These are phyloP conservation scores for Enteromius unitaeniatus DNA, from an alignment of 2,797 vertebrate species.

Conservation along the genomic window DNA sequence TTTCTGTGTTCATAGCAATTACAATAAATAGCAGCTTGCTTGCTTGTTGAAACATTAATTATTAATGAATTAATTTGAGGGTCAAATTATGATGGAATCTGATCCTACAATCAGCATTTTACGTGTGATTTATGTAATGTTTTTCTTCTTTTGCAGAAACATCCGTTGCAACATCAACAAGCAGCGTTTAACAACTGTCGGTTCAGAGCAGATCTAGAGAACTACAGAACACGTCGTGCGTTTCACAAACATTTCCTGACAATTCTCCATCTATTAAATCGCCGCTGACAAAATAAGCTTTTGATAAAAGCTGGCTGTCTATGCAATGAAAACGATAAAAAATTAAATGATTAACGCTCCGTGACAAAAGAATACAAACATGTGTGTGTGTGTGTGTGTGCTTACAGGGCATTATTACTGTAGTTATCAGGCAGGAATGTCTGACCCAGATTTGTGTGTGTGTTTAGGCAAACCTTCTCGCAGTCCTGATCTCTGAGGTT, in stretches of 20 bases:
- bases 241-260: background rate
- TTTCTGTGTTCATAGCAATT: background rate
- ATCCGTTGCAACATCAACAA: background rate
- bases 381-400: background rate
- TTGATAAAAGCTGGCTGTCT: background rate
- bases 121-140: background rate
- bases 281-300: background rate
- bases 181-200: background rate
- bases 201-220: background rate
- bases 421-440: background rate
- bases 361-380: background rate
- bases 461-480: background rate
- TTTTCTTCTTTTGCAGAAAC: slow-evolving; percentile 4
- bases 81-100: background rate
- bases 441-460: background rate
- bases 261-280: background rate
- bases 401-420: background rate
- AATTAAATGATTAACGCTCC: background rate
- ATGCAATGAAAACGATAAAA: background rate
- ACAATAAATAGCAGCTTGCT: too few relatives aligned
- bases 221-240: background rate
- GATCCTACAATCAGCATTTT: background rate
- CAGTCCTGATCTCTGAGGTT: background rate
- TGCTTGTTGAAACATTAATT: background rate
- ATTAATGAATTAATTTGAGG: background rate